phyloP scores from a whole-genome alignment of 2,888 invertebrate species.

The Endotricha flammealis region DNA sequence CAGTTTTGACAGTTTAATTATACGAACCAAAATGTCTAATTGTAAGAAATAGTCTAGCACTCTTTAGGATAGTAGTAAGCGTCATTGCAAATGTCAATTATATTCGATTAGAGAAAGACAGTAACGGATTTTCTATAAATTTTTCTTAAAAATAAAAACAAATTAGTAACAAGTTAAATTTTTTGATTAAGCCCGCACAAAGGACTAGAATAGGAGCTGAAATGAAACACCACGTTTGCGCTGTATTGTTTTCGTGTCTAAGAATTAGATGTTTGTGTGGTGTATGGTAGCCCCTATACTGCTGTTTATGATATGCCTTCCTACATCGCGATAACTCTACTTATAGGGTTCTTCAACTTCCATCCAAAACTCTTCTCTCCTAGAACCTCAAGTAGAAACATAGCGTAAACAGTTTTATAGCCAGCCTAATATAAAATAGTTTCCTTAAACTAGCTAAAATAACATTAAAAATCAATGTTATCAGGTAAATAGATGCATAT shows the following conservation, averaged over 20 bases:
- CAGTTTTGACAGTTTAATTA: no score
- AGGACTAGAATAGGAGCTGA: conserved; percentile 37
- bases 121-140: conserved; percentile 69
- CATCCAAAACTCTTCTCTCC: conserved; percentile 10
- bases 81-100: conserved; percentile 77
- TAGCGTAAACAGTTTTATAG: conserved; percentile 58
- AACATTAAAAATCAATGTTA: conserved; percentile 53
- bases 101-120: conserved; percentile 72
- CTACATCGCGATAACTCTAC: not conserved
- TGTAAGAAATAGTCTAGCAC: conserved; percentile 71
- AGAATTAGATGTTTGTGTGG: conserved; percentile 56
- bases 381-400: conserved; percentile 8
- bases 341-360: conserved; percentile 6
- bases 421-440: conserved; percentile 43
- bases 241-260: conserved; percentile 43
- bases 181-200: conserved; percentile 36
- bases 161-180: conserved; percentile 35
- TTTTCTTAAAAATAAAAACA: conserved; percentile 45
- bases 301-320: conserved; percentile 32
- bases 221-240: conserved; percentile 34
- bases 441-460: conserved; percentile 49
- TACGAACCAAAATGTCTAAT: conserved; percentile 64
- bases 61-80: conserved; percentile 73
- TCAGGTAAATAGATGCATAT: conserved; percentile 76
- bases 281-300: conserved; percentile 49